Percentiles rank a stretch among this genome's conserved stretches.
Evolutionary conservation across 2,888 invertebrate genomes (phyloP).

Genomic region (Leptinotarsa tumamoca): DNA sequence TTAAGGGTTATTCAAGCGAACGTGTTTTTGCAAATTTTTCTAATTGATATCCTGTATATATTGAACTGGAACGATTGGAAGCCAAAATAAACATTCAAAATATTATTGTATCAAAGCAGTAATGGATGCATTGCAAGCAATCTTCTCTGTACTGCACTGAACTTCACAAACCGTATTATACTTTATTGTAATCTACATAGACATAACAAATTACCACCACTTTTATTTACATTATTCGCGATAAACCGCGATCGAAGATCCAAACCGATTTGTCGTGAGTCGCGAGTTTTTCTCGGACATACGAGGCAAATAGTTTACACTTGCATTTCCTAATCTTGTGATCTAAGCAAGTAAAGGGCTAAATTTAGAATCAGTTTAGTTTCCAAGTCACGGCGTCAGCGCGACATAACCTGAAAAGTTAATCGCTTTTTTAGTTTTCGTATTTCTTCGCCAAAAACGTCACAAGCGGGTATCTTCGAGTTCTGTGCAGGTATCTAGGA

Average conservation of each 20-base stretch:
- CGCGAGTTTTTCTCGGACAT: background rate
- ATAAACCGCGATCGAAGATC: background rate
- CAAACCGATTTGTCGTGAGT: background rate
- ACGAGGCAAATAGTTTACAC: background rate
- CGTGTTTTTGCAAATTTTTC: too few species aligned
- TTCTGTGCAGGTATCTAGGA: background rate
- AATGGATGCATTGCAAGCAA: too few species aligned
- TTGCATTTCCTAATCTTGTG: conserved; percentile 35
- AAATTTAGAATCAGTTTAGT: conserved; percentile 30
- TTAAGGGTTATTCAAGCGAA: too few species aligned
- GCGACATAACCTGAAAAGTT: conserved; percentile 9
- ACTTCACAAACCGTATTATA: background rate
- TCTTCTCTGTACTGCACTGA: too few species aligned
- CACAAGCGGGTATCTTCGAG: too few species aligned
- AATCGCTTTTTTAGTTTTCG: background rate
- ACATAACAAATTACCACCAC: conserved; percentile 1
- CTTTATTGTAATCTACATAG: background rate
- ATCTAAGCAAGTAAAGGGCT: conserved; percentile 35
- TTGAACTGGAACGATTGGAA: too few species aligned
- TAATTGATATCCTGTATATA: too few species aligned
- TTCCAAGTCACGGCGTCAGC: background rate
- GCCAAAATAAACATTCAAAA: too few species aligned
- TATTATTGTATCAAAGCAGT: too few species aligned
- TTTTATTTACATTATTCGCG: background rate
- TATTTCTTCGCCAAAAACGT: background rate